Conservation (phyloP, 2,888 invertebrate genomes). For the Fragum whitleyi region DNA sequence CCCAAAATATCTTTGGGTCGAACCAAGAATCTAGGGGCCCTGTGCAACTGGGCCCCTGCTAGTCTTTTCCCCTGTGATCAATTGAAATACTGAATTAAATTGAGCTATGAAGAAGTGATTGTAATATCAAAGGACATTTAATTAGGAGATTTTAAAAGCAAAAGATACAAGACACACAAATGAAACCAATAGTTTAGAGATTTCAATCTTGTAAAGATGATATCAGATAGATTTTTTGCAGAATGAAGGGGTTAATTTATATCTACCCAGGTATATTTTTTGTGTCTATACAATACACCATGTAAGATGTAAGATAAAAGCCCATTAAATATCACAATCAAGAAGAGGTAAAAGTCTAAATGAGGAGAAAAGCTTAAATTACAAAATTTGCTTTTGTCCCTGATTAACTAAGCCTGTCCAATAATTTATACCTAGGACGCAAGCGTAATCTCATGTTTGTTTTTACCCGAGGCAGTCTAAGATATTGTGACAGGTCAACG, state of each 20-base stretch:
- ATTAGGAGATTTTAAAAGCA: too few relatives aligned
- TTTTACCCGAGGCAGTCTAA: constrained; percentile 63
- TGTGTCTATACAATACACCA: constrained; percentile 50
- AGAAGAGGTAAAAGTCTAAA: constrained; percentile 64
- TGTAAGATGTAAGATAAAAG: constrained; percentile 61
- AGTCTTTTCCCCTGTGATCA: too few relatives aligned
- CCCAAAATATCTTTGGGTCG: too few relatives aligned
- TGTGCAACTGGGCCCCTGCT: too few relatives aligned
- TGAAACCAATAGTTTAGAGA: not conserved
- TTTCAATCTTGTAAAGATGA: not conserved
- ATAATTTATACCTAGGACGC: constrained; percentile 67
- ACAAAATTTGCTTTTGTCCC: constrained; percentile 66
- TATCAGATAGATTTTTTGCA: not conserved
- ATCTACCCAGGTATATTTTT: constrained; percentile 42
- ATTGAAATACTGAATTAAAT: too few relatives aligned
- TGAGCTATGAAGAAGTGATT: too few relatives aligned
- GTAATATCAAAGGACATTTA: too few relatives aligned
- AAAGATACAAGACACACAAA: too few relatives aligned
- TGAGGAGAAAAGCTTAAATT: constrained; percentile 59
- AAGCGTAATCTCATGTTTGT: constrained; percentile 66
- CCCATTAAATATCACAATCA: constrained; percentile 65
- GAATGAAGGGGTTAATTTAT: constrained; percentile 48
- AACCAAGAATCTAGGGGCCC: too few relatives aligned
- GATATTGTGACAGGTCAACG: constrained; percentile 54
- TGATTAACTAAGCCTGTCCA: constrained; percentile 61